Percentiles rank a stretch among this genome's conserved stretches.
Evolutionary conservation across 2,888 invertebrate genomes (phyloP).

Genomic region (Cataglyphis altisquamis): DNA sequence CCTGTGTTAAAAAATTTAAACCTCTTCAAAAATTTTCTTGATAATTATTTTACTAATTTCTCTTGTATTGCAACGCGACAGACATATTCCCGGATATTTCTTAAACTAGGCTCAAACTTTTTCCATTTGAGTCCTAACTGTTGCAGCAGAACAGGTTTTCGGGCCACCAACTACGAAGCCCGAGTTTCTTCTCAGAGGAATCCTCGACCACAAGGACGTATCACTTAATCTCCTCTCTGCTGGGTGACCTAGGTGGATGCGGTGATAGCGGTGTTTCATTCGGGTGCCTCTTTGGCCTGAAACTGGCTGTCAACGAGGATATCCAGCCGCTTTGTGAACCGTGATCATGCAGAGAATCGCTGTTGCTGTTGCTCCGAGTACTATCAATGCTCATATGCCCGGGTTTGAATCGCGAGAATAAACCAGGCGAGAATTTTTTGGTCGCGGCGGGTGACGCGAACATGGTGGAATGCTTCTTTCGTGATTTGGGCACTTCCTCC

Average conservation of each 20-base stretch:
- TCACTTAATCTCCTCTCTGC: conserved; percentile 84
- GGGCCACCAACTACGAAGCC: conserved; percentile 80
- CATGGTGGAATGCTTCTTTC: conserved; percentile 70
- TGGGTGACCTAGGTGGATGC: conserved; percentile 79
- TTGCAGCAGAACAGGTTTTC: conserved; percentile 81
- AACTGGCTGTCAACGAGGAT: conserved; percentile 84
- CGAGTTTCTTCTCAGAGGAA: conserved; percentile 74
- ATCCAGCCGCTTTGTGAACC: conserved; percentile 83
- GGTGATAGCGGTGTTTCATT: conserved; percentile 73
- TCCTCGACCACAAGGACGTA: conserved; percentile 78
- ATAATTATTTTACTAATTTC: conserved; percentile 20
- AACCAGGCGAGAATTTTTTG: conserved; percentile 82
- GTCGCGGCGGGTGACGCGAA: conserved; percentile 77
- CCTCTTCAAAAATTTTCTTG: not conserved
- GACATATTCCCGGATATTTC: conserved; percentile 1
- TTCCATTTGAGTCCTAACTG: conserved; percentile 71
- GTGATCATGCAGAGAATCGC: conserved; percentile 82
- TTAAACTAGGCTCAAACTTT: conserved; percentile 20
- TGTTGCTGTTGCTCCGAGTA: conserved; percentile 82
- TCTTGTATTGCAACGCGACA: not conserved
- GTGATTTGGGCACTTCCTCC: conserved; percentile 78
- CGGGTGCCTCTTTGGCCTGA: conserved; percentile 82
- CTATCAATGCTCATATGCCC: conserved; percentile 84
- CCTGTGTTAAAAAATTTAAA: conserved; percentile 36
- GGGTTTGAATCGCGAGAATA: conserved; percentile 83